Base-by-base conservation (phyloP, 2,113 vertebrate genomes). In the Pavo muticus region DNA sequence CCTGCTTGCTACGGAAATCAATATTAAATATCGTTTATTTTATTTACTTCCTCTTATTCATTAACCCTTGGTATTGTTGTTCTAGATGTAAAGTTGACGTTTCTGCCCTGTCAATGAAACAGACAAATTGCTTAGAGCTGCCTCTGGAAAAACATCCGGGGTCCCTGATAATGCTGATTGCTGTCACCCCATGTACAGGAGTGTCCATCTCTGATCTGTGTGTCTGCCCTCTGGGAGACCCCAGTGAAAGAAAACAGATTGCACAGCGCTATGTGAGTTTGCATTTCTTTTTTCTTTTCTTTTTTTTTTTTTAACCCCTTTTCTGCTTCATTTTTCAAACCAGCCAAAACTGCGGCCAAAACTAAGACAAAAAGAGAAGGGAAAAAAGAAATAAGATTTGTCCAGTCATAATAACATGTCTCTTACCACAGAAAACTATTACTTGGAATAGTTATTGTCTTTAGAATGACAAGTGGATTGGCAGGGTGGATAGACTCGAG, bases 81-180 rank as follows among this genome's bases (percentile, higher is more conserved):
- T 95, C 59, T 94, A 99, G 99, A 96, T 98, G 98, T 91, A 98
- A 99, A 84, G 97, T 99, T 89, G 98, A 99, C 71, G 96, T 99
- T 63, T 97, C 96, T 2, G 97, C 97, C 5, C 95, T 99, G 61
- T 95, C 98, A 0, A 54, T 84, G 71, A 98, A 98, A 74, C 98
- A 98, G 93, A 97, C 84, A 74, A 98, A 98, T 92, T 92, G 90
- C 84, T 93, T 98, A 88, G 98, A 98, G 97, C 90, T 99, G 96
- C 97, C 99, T 14, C 68, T 98, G 96, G 98, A 94, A 83, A 98
- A 96, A 75, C 96, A 97, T 91, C 97, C 89, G 42, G 99, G 99
- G 63, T 97, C 95, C 3, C 96, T 99, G 79, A 95, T 99, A 27
- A 95, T 99, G 96, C 75, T 99, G 94, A 94, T 99, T 91, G 98